phyloP scores from a whole-genome alignment of 2,888 invertebrate species.

The Brenthis hecate region DNA sequence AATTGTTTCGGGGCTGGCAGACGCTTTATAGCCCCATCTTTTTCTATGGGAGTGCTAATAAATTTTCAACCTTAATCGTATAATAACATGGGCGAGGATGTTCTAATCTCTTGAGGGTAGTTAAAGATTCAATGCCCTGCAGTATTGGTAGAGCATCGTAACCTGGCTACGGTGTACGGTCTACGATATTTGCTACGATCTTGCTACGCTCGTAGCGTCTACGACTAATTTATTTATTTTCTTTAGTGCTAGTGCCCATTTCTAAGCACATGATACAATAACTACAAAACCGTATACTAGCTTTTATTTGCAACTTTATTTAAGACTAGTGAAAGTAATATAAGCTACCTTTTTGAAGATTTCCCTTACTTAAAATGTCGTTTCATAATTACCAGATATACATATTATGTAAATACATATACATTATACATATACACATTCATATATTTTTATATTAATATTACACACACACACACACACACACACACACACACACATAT shows the following conservation, averaged over 20 bases:
- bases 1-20: slow-evolving; percentile 41
- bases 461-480: no score
- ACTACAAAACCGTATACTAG: no score
- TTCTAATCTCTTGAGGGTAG: slow-evolving; percentile 24
- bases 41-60: slow-evolving; percentile 22
- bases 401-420: no score
- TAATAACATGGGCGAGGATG: slow-evolving; percentile 28
- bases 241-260: not conserved
- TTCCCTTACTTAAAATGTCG: no score
- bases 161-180: slow-evolving; percentile 25
- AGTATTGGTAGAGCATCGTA: slow-evolving; percentile 21
- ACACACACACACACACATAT: no score
- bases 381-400: no score
- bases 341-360: no score
- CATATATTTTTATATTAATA: no score
- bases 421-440: no score
- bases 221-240: slow-evolving; percentile 24
- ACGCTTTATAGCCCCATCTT: slow-evolving; percentile 36
- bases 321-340: no score
- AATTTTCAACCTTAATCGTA: slow-evolving; percentile 32
- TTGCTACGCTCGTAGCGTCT: slow-evolving; percentile 27
- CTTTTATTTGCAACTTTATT: no score
- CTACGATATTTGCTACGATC: slow-evolving; percentile 29
- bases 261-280: not conserved
- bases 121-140: slow-evolving; percentile 39